Percentiles rank a stretch among this genome's conserved stretches.
Evolutionary conservation across 2,113 vertebrate genomes (phyloP).

Genomic region (Trematocara zebra): DNA sequence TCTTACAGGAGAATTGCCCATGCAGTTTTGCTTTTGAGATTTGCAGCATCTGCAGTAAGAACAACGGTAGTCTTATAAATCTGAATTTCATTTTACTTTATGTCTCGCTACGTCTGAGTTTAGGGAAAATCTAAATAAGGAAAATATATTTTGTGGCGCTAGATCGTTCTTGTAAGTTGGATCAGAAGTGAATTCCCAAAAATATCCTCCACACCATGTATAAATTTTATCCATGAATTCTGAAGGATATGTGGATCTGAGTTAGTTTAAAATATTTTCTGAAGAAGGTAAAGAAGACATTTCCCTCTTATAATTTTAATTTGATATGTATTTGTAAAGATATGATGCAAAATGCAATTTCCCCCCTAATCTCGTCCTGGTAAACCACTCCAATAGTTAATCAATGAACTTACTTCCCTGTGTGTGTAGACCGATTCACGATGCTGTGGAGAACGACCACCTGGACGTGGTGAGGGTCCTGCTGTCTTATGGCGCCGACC

Average conservation of each 20-base stretch:
- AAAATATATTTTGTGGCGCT: neutral
- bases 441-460: slow-evolving; percentile 92
- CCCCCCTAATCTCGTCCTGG: neutral
- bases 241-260: neutral
- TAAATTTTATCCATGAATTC: neutral
- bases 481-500: slow-evolving; percentile 91
- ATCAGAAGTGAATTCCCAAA: neutral
- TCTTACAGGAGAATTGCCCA: neutral
- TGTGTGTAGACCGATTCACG: slow-evolving; percentile 82
- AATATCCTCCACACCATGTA: neutral
- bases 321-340: neutral
- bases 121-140: neutral
- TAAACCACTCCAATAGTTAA: neutral
- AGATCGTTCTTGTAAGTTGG: neutral
- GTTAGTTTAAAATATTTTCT: neutral
- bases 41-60: neutral
- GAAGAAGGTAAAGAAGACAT: neutral
- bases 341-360: neutral
- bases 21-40: neutral
- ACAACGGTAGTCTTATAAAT: neutral
- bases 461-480: slow-evolving; percentile 88
- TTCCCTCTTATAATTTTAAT: neutral
- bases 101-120: neutral
- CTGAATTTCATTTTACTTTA: neutral
- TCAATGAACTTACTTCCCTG: neutral